These are phyloP conservation scores for Meles meles DNA, from an alignment of 2,113 vertebrate genomes.

Conservation along the genomic window DNA sequence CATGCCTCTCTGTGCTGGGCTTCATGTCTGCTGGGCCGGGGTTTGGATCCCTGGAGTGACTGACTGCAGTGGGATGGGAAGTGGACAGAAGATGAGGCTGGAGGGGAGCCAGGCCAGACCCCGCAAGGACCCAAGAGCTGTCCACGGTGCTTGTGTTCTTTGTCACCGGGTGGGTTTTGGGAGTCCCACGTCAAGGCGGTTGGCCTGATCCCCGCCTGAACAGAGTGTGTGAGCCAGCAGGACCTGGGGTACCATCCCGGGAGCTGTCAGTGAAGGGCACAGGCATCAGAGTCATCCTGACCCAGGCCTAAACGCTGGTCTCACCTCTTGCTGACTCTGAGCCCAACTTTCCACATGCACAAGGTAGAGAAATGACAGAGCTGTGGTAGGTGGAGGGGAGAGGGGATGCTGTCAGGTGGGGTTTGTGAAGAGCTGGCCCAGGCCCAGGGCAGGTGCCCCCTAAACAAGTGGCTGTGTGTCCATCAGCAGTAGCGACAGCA, in stretches of 20 bases:
- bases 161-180: neutral
- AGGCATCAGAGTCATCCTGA: neutral
- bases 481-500: neutral
- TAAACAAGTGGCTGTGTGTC: neutral
- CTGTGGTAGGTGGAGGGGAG: neutral
- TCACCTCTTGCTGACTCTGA: neutral
- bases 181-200: neutral
- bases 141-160: neutral
- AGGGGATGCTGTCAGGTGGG: accelerated
- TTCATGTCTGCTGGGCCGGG: neutral
- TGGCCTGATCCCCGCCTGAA: neutral
- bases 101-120: neutral
- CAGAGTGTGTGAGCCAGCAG: neutral
- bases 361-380: neutral
- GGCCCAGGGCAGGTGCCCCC: neutral
- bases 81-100: neutral
- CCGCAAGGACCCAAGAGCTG: neutral
- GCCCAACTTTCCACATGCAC: neutral
- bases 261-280: neutral
- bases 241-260: neutral
- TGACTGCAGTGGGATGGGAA: neutral
- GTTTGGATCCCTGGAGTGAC: neutral
- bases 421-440: neutral
- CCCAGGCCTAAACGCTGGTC: neutral
- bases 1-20: neutral